phyloP scores from a whole-genome alignment of 35 echinoderm and acorn worm genomes.

The Patiria miniata region DNA sequence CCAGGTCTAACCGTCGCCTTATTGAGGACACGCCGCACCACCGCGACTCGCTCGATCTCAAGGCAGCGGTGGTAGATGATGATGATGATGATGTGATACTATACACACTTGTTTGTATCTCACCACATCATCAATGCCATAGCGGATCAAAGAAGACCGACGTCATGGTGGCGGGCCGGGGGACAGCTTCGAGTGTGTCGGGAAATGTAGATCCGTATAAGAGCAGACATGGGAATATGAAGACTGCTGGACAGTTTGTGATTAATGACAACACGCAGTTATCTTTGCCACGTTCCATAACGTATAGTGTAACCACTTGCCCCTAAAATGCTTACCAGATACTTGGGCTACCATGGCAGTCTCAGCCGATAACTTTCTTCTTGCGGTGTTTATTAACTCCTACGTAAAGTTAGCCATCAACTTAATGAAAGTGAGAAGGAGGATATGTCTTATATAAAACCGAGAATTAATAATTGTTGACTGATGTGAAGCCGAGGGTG shows the following conservation, averaged over 20 bases:
- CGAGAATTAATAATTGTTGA: too few relatives aligned
- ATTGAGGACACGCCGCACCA: slow-evolving; percentile 8
- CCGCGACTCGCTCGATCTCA: background rate
- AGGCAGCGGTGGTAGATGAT: too few relatives aligned
- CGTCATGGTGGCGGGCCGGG: slow-evolving; percentile 3
- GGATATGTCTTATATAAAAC: too few relatives aligned
- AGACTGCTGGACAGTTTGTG: background rate
- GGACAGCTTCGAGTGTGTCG: slow-evolving; percentile 19
- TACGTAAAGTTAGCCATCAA: too few relatives aligned
- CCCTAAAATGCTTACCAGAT: background rate
- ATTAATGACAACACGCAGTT: background rate
- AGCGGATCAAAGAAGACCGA: slow-evolving; percentile 2
- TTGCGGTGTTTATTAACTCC: background rate
- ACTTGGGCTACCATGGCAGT: slow-evolving; percentile 2
- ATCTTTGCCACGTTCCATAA: background rate
- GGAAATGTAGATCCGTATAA: slow-evolving; percentile 10
- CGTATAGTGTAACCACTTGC: background rate
- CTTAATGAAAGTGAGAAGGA: too few relatives aligned
- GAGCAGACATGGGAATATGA: slow-evolving; percentile 6
- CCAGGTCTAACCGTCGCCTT: background rate
- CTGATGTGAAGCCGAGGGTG: too few relatives aligned
- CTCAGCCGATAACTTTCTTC: background rate
- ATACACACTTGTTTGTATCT: slow-evolving; percentile 6
- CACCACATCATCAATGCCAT: background rate
- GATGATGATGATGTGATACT: too few relatives aligned